Conservation (phyloP, 2,797 vertebrate species). For the Cheracebus regulus region DNA sequence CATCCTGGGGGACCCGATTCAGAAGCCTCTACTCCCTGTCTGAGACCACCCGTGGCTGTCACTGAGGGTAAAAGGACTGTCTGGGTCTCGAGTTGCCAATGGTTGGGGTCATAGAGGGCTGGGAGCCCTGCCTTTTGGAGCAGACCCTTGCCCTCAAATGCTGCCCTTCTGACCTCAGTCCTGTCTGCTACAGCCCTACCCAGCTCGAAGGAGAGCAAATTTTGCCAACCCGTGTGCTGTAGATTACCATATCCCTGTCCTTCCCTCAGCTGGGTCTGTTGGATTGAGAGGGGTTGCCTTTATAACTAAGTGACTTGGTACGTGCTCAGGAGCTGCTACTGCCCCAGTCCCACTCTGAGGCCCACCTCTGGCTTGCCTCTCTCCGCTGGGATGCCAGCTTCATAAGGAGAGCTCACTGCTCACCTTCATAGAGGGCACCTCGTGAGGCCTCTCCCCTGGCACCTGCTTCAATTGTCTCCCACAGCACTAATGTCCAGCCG, state of each 20-base stretch:
- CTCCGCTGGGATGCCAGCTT: too few species aligned
- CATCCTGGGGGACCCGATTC: rapidly evolving
- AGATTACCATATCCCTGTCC: too few species aligned
- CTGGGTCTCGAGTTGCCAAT: too few species aligned
- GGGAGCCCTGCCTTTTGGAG: not conserved
- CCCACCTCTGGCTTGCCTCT: not conserved
- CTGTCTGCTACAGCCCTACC: not conserved
- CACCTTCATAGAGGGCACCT: too few species aligned
- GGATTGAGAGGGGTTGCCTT: not conserved
- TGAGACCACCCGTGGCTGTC: too few species aligned
- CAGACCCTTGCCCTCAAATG: too few species aligned
- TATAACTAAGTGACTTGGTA: not conserved
- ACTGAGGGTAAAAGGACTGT: not conserved
- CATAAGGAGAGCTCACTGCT: too few species aligned
- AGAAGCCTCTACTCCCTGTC: rapidly evolving
- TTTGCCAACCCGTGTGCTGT: too few species aligned
- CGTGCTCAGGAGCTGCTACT: rapidly evolving
- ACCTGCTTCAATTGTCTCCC: not conserved
- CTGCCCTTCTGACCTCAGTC: not conserved
- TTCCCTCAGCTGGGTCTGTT: not conserved
- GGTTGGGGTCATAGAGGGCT: too few species aligned
- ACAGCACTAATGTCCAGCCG: not conserved
- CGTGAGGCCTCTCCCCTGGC: not conserved
- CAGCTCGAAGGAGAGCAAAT: not conserved
- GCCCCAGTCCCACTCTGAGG: not conserved